phyloP scores from a whole-genome alignment of 1,140 invertebrate genomes.

The Myzus persicae region DNA sequence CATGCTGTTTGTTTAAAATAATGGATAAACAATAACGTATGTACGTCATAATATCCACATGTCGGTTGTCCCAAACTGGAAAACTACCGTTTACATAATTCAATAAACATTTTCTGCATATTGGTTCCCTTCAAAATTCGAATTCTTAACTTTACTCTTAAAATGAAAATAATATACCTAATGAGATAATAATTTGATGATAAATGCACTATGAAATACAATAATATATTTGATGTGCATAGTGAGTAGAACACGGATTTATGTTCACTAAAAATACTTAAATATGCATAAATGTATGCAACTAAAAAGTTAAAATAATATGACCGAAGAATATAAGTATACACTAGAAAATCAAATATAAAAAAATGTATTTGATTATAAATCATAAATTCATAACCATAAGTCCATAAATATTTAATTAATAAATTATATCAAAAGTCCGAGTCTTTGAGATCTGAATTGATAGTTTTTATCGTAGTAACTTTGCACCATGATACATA shows the following conservation, averaged over 20 bases:
- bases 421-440: neutral
- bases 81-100: neutral
- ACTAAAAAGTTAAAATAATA: too few relatives aligned
- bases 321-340: too few relatives aligned
- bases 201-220: neutral
- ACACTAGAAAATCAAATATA: too few relatives aligned
- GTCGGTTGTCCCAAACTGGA: neutral
- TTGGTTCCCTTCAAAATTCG: neutral
- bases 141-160: neutral
- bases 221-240: neutral
- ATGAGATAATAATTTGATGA: neutral
- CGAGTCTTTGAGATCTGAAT: too few relatives aligned
- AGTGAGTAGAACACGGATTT: neutral
- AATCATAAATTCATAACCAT: too few relatives aligned
- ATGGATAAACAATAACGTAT: conserved; percentile 50
- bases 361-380: neutral
- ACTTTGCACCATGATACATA: too few relatives aligned
- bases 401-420: neutral
- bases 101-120: neutral
- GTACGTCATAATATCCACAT: neutral
- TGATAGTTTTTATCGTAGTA: too few relatives aligned
- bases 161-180: too few relatives aligned
- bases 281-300: too few relatives aligned
- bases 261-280: neutral
- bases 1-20: conserved; percentile 22